These are phyloP conservation scores for Synodontis membranacea DNA, from an alignment of 2,113 vertebrate species.

Conservation along the genomic window DNA sequence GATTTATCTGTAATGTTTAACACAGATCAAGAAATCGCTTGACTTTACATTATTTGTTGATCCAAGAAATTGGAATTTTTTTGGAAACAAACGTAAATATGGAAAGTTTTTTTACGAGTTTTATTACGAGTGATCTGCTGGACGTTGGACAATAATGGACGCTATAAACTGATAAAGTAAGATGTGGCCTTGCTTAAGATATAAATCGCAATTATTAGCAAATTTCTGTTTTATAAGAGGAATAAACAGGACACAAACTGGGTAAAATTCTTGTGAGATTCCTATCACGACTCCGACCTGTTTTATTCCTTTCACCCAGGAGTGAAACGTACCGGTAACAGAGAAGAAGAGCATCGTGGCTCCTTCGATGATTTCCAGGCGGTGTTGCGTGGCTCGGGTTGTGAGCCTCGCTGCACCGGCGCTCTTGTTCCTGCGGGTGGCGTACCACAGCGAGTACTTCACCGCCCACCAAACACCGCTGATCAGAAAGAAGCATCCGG, in stretches of 20 bases:
- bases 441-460: slow-evolving; percentile 82
- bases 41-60: too few species aligned
- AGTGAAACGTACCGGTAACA: slow-evolving; percentile 76
- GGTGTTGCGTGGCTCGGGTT: slow-evolving; percentile 79
- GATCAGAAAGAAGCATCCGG: slow-evolving; percentile 86
- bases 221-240: not conserved
- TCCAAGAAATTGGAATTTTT: too few species aligned
- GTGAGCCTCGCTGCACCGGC: slow-evolving; percentile 75
- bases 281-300: not conserved
- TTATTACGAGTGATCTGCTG: too few species aligned
- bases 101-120: too few species aligned
- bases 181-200: not conserved
- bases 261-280: not conserved
- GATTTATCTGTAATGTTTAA: too few species aligned
- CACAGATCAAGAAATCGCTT: too few species aligned
- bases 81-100: not conserved
- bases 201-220: not conserved
- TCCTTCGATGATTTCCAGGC: slow-evolving; percentile 84
- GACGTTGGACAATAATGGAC: not conserved
- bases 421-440: slow-evolving; percentile 82
- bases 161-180: not conserved
- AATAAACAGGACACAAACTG: too few species aligned
- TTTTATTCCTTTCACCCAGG: not conserved
- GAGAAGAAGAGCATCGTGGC: slow-evolving; percentile 77
- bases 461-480: slow-evolving; percentile 90